These are phyloP conservation scores for Trialeurodes vaporariorum DNA, from an alignment of 1,140 invertebrate species.

Conservation along the genomic window DNA sequence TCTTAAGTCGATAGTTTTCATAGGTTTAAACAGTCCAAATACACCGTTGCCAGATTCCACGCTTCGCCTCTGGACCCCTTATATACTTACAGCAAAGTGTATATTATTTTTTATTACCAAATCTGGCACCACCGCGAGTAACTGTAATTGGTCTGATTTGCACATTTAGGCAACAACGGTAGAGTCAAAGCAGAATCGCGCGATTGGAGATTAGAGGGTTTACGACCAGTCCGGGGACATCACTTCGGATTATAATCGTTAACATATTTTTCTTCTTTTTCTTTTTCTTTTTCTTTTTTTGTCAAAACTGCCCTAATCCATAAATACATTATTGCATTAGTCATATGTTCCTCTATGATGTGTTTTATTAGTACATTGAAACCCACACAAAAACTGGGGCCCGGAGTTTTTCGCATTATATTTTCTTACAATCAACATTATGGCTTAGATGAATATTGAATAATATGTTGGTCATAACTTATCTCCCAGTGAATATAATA, in stretches of 20 bases:
- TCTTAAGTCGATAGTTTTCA: too few species aligned
- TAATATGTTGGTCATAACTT: not conserved
- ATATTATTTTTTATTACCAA: too few species aligned
- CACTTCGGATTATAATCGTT: not conserved
- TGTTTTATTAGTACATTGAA: not conserved
- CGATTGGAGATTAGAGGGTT: not conserved
- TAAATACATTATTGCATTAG: conserved; percentile 1
- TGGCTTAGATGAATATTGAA: not conserved
- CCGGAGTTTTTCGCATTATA: not conserved
- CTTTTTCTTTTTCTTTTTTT: not conserved
- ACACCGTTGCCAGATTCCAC: too few species aligned
- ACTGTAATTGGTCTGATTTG: too few species aligned
- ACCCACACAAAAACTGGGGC: not conserved
- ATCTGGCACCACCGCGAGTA: too few species aligned
- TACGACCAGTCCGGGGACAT: conserved; percentile 7
- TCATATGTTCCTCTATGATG: not conserved
- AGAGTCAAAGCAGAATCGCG: too few species aligned
- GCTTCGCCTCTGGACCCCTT: too few species aligned
- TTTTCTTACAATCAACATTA: not conserved
- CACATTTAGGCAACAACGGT: too few species aligned
- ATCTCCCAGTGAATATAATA: not conserved
- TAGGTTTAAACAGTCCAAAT: too few species aligned
- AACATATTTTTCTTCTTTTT: not conserved
- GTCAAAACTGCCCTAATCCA: conserved; percentile 2
- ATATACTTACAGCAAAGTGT: too few species aligned